A percentile compares a stretch with the other conserved stretches of the same genome.
phyloP scores from a whole-genome alignment of 1,140 invertebrate genomes.

The Grapholita molesta region DNA sequence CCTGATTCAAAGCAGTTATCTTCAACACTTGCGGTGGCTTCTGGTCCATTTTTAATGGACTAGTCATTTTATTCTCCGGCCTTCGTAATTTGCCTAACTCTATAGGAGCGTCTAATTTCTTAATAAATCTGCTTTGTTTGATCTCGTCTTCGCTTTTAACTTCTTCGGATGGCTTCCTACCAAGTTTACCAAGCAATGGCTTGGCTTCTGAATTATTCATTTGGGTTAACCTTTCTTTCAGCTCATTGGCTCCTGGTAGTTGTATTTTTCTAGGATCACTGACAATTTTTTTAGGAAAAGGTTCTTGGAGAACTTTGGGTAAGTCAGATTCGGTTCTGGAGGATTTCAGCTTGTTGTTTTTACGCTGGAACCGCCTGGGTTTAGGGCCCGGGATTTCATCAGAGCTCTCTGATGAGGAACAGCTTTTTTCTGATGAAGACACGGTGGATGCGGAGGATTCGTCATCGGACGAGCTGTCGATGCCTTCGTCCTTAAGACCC shows the following conservation, averaged over 20 bases:
- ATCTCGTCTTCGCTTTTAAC: constrained; percentile 51
- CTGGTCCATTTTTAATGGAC: constrained; percentile 35
- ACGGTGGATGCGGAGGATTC: constrained; percentile 68
- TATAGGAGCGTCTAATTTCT: constrained; percentile 60
- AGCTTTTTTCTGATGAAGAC: constrained; percentile 72
- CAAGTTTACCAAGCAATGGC: constrained; percentile 58
- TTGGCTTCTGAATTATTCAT: constrained; percentile 54
- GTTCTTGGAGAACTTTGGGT: constrained; percentile 40
- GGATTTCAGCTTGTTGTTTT: constrained; percentile 68
- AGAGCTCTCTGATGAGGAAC: constrained; percentile 71
- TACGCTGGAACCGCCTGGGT: constrained; percentile 56
- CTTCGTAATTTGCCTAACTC: constrained; percentile 61
- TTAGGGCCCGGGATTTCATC: constrained; percentile 61
- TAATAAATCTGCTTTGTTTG: constrained; percentile 47
- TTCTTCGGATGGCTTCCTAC: constrained; percentile 54
- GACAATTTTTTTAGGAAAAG: constrained; percentile 44
- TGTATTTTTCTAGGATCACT: not conserved
- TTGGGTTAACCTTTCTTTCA: constrained; percentile 60
- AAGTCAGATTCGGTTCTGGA: constrained; percentile 72
- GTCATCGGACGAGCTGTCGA: constrained; percentile 75
- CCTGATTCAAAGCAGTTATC: constrained; percentile 61
- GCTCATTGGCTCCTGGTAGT: constrained; percentile 58
- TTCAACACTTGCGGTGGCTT: constrained; percentile 49
- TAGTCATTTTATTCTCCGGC: constrained; percentile 41
- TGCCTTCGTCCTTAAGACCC: constrained; percentile 76